A percentile compares a stretch with the other conserved stretches of the same genome.
Conservation (phyloP, 2,888 invertebrate genomes). For the Rhamnusium bicolor region DNA sequence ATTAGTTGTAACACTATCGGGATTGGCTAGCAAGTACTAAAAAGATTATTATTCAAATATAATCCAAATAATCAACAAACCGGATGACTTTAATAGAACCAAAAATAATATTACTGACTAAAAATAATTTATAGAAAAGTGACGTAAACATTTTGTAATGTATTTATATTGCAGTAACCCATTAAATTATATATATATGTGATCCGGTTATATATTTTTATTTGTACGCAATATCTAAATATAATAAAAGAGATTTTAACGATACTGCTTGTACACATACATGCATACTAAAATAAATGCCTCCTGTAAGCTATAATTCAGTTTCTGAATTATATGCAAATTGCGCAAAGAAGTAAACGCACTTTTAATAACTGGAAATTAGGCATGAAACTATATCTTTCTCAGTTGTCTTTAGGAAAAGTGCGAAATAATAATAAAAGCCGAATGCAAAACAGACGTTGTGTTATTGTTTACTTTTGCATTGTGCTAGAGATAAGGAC, state of each 20-base stretch:
- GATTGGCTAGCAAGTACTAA: neutral
- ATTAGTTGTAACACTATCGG: no score
- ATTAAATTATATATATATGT: slow-evolving; percentile 14
- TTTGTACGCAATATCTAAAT: slow-evolving; percentile 6
- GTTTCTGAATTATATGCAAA: neutral
- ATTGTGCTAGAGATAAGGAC: neutral
- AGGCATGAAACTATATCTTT: no score
- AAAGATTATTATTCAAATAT: slow-evolving; percentile 7
- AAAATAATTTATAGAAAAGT: slow-evolving; percentile 11
- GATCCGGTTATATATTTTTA: slow-evolving; percentile 12
- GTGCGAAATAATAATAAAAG: no score
- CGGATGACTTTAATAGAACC: neutral
- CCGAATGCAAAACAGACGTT: neutral
- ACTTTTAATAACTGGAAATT: neutral
- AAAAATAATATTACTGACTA: neutral
- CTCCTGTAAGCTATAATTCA: no score
- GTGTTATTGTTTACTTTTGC: neutral
- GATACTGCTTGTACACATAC: neutral
- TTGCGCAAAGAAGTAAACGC: neutral
- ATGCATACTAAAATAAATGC: neutral
- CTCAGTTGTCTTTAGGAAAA: no score
- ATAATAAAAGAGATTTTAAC: neutral
- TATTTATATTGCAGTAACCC: neutral
- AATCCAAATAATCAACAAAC: neutral
- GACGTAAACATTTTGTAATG: neutral